phyloP scores from a whole-genome alignment of 2,113 vertebrate species.

The Anguilla japonica region DNA sequence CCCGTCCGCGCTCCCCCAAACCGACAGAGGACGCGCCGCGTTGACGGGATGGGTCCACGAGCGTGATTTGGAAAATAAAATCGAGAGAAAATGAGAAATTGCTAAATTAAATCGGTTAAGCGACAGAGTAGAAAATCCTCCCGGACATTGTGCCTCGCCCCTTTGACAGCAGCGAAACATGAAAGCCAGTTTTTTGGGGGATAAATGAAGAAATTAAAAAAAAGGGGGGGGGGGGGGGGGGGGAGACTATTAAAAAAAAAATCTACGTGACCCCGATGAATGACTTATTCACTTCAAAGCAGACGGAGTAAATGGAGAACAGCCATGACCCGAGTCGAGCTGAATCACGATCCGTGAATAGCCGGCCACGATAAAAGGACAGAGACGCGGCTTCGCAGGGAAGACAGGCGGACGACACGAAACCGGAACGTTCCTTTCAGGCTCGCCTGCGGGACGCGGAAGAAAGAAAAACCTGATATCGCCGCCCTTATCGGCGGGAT shows the following conservation, averaged over 20 bases:
- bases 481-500: not conserved
- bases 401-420: not conserved
- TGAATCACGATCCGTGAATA: not conserved
- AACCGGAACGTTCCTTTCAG: not conserved
- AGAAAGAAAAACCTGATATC: not conserved
- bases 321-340: not conserved
- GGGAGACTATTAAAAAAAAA: not conserved
- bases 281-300: not conserved
- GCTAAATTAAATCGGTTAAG: too few species aligned
- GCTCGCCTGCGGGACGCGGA: too few species aligned
- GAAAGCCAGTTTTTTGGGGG: not conserved
- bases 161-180: too few species aligned
- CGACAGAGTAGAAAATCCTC: too few species aligned
- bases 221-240: not conserved
- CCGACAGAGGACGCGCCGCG: too few species aligned
- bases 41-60: too few species aligned
- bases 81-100: too few species aligned
- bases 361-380: not conserved
- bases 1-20: too few species aligned
- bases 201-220: not conserved
- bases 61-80: too few species aligned
- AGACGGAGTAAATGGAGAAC: not conserved
- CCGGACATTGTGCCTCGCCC: too few species aligned
- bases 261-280: not conserved
- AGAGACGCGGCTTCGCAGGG: not conserved